These are phyloP conservation scores for Cetonia aurata DNA, from an alignment of 2,888 invertebrate species.

Conservation along the genomic window DNA sequence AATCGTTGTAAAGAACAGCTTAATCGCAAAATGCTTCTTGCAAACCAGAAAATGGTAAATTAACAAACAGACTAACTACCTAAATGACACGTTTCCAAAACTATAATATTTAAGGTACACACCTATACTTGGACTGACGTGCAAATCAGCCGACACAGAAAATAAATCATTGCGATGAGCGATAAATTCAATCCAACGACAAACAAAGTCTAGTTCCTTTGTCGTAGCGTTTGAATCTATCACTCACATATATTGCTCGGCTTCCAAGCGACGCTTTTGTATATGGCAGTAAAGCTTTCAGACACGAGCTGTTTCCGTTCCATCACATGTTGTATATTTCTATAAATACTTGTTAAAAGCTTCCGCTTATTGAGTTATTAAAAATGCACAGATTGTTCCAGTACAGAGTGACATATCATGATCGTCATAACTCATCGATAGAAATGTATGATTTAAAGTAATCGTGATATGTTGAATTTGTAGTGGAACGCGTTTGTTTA, in stretches of 20 bases:
- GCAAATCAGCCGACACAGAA: conserved; percentile 46
- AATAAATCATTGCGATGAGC: conserved; percentile 52
- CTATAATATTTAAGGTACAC: conserved; percentile 5
- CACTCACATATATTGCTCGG: conserved; percentile 25
- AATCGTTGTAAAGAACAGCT: conserved; percentile 51
- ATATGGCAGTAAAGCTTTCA: conserved; percentile 41
- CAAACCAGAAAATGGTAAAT: conserved; percentile 18
- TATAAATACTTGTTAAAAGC: conserved; percentile 28
- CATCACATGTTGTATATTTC: conserved; percentile 10
- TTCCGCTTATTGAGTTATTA: conserved; percentile 43
- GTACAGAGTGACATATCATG: not conserved
- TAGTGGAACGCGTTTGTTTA: conserved; percentile 17
- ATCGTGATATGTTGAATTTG: too few relatives aligned
- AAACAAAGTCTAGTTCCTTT: not conserved
- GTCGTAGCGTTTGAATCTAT: conserved; percentile 27
- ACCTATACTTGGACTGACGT: conserved; percentile 7
- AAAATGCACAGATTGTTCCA: conserved; percentile 2
- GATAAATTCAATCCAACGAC: conserved; percentile 49
- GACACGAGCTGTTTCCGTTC: conserved; percentile 30
- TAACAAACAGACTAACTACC: conserved; percentile 35
- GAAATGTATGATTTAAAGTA: too few relatives aligned
- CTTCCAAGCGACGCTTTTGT: conserved; percentile 43
- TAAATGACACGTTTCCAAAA: not conserved
- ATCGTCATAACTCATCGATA: too few relatives aligned
- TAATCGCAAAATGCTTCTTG: conserved; percentile 53